Conservation (phyloP, 2,113 vertebrate genomes). For the Brachyhypopomus occidentalis region DNA sequence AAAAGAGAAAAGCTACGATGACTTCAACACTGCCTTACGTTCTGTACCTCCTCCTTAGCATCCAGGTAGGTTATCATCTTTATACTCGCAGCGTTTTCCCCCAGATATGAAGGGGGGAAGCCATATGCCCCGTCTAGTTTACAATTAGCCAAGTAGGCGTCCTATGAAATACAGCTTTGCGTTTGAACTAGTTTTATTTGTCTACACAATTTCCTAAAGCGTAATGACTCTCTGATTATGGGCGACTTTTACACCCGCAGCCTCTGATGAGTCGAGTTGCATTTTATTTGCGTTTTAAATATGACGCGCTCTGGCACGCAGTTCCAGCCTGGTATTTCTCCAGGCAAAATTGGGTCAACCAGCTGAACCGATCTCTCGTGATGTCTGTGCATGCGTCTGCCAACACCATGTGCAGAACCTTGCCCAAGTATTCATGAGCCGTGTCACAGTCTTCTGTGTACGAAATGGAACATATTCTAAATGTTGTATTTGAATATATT, state of each 20-base stretch:
- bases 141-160: not conserved
- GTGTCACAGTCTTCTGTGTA: not conserved
- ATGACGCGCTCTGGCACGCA: slow-evolving; percentile 25
- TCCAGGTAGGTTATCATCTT: slow-evolving; percentile 64
- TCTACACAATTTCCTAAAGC: not conserved
- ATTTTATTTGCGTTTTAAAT: not conserved
- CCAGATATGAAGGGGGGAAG: not conserved
- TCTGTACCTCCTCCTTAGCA: slow-evolving; percentile 51
- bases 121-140: slow-evolving; percentile 30
- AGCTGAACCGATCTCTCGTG: slow-evolving; percentile 48
- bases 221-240: too few species aligned
- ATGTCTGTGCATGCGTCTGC: slow-evolving; percentile 18
- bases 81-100: slow-evolving; percentile 20
- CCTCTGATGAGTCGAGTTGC: not conserved
- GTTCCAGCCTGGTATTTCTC: slow-evolving; percentile 49
- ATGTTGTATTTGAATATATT: not conserved
- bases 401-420: not conserved
- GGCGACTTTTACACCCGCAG: not conserved
- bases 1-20: slow-evolving; percentile 52
- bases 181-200: not conserved
- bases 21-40: slow-evolving; percentile 47
- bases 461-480: not conserved
- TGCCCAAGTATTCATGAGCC: not conserved
- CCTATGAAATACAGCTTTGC: not conserved
- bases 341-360: slow-evolving; percentile 72